These are phyloP conservation scores for Mellilla xanthometata DNA, from an alignment of 2,888 invertebrate species.

Conservation along the genomic window DNA sequence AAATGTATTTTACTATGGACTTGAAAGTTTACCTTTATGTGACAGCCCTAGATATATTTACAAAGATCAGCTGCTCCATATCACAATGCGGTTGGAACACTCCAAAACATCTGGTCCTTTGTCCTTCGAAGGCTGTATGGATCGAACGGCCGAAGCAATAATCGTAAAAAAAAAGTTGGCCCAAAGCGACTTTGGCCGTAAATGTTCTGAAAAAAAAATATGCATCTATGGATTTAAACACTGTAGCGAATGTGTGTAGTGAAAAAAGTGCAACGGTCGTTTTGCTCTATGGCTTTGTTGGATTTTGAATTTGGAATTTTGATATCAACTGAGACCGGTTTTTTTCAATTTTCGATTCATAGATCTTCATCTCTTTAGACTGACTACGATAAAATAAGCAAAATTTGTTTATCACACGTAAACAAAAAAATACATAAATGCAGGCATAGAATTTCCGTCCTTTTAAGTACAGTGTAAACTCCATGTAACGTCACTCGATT, in stretches of 20 bases:
- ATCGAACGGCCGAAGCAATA: slow-evolving; percentile 10
- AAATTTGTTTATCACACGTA: too few relatives aligned
- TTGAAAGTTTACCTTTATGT: neutral
- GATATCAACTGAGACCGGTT: neutral
- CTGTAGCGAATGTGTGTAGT: neutral
- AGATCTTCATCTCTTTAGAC: too few relatives aligned
- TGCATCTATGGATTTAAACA: too few relatives aligned
- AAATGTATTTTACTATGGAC: too few relatives aligned
- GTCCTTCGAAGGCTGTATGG: slow-evolving; percentile 33
- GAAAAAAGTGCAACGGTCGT: slow-evolving; percentile 4
- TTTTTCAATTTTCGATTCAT: neutral
- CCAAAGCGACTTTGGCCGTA: slow-evolving; percentile 5
- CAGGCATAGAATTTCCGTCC: too few relatives aligned
- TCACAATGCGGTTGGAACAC: slow-evolving; percentile 2
- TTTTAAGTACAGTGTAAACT: too few relatives aligned
- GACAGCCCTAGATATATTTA: slow-evolving; percentile 37
- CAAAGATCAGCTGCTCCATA: slow-evolving; percentile 44
- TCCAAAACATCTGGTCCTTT: slow-evolving; percentile 44
- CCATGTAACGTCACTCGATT: too few relatives aligned
- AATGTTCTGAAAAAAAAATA: slow-evolving; percentile 18
- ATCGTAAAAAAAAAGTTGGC: too few relatives aligned
- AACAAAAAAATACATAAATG: too few relatives aligned
- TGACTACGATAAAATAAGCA: too few relatives aligned
- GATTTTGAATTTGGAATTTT: neutral
- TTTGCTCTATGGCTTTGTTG: slow-evolving; percentile 1